Evolutionary conservation across 2,888 invertebrate genomes (phyloP).

Genomic region (Noctua pronuba): DNA sequence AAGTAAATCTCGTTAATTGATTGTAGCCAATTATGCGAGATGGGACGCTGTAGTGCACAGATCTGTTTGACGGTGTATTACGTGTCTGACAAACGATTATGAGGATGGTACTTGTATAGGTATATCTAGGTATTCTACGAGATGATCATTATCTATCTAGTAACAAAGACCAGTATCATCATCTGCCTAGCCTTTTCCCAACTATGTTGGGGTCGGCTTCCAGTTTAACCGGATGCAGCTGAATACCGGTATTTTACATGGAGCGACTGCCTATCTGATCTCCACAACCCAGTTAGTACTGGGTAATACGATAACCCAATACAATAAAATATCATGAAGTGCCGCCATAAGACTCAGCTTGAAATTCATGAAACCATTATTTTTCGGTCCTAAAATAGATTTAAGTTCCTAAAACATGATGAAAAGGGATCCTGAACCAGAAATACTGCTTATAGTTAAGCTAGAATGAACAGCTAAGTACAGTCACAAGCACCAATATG

Average conservation of each 20-base stretch:
- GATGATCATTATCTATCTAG: background rate
- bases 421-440: background rate
- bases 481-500: too few species aligned
- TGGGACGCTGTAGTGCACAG: background rate
- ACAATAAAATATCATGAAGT: background rate
- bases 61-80: constrained; percentile 1
- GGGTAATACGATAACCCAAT: too few species aligned
- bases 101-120: background rate
- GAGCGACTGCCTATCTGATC: too few species aligned
- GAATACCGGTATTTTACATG: too few species aligned
- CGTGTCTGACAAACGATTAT: background rate
- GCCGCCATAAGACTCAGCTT: background rate
- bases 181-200: too few species aligned
- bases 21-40: constrained; percentile 18
- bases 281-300: too few species aligned
- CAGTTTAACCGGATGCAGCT: too few species aligned
- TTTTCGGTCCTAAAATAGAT: background rate
- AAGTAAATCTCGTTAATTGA: constrained; percentile 10
- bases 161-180: background rate
- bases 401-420: background rate
- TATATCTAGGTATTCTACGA: background rate
- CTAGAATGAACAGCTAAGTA: background rate
- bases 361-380: background rate
- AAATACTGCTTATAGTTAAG: background rate
- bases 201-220: too few species aligned